Conservation (phyloP, 2,113 vertebrate genomes). For the Cacatua alba region DNA sequence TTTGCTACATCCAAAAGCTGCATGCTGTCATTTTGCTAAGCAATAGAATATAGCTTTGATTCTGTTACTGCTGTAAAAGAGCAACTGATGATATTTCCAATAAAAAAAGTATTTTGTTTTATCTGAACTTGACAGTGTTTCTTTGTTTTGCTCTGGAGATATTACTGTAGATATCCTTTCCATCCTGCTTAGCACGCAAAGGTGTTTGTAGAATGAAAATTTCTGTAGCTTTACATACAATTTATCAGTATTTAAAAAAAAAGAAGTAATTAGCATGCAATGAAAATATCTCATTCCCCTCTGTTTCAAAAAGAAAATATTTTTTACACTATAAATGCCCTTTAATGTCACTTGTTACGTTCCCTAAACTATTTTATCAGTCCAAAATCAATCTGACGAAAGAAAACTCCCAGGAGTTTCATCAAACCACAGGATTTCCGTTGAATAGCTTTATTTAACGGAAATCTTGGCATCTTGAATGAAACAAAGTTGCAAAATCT, state of each 20-base stretch:
- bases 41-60: background rate
- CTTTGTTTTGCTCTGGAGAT: background rate
- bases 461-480: background rate
- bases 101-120: conserved; percentile 5
- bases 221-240: background rate
- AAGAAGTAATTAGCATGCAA: background rate
- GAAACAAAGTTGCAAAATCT: background rate
- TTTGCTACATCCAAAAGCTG: background rate
- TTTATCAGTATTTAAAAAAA: background rate
- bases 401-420: background rate
- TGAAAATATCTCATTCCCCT: background rate
- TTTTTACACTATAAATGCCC: background rate
- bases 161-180: background rate
- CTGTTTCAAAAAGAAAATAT: conserved; percentile 1
- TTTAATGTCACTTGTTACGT: background rate
- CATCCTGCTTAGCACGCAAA: background rate
- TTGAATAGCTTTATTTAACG: background rate
- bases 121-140: background rate
- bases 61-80: background rate
- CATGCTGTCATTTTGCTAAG: background rate
- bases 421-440: background rate
- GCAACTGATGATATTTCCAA: background rate
- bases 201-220: background rate
- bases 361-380: background rate
- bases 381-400: background rate